Percentiles rank a stretch among this genome's conserved stretches.
Conservation (phyloP, 2,113 vertebrate genomes). For the Hippocampus mohnikei region DNA sequence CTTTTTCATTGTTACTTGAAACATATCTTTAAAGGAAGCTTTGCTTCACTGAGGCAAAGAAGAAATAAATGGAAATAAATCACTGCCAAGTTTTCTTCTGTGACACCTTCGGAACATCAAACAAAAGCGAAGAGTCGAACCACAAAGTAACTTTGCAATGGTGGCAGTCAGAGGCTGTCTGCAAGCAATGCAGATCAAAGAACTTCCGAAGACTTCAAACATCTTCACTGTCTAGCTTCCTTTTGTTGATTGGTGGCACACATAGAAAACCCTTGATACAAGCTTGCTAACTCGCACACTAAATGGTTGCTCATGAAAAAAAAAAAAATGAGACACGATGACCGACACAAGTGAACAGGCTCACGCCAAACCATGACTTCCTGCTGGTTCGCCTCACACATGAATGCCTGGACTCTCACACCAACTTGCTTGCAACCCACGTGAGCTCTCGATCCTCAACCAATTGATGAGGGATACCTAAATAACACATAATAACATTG, state of each 20-base stretch:
- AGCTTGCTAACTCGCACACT: constrained; percentile 22
- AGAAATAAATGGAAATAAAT: constrained; percentile 64
- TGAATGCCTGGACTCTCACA: background rate
- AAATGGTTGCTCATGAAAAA: constrained; percentile 58
- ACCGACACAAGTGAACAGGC: constrained; percentile 24
- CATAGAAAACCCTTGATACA: constrained; percentile 51
- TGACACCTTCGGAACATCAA: constrained; percentile 68
- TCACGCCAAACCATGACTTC: background rate
- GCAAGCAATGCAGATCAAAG: constrained; percentile 62
- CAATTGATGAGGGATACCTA: constrained; percentile 51
- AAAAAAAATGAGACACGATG: constrained; percentile 4
- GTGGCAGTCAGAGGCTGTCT: constrained; percentile 60
- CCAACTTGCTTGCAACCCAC: constrained; percentile 13
- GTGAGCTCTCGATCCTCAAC: background rate
- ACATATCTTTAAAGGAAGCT: constrained; percentile 39
- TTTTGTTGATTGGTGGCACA: constrained; percentile 51
- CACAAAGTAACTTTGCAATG: constrained; percentile 58
- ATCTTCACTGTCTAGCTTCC: constrained; percentile 53
- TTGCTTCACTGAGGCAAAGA: constrained; percentile 46
- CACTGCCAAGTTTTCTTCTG: constrained; percentile 43
- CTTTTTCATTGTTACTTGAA: constrained; percentile 35
- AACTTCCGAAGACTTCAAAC: constrained; percentile 71
- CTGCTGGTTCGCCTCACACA: too few relatives aligned
- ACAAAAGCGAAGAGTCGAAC: constrained; percentile 64
- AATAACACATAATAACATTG: constrained; percentile 63